Evolutionary conservation across 2,797 vertebrate genomes (phyloP), one percentile per base, ranked within the genome.

Genomic region (Holocentrus rufus): DNA sequence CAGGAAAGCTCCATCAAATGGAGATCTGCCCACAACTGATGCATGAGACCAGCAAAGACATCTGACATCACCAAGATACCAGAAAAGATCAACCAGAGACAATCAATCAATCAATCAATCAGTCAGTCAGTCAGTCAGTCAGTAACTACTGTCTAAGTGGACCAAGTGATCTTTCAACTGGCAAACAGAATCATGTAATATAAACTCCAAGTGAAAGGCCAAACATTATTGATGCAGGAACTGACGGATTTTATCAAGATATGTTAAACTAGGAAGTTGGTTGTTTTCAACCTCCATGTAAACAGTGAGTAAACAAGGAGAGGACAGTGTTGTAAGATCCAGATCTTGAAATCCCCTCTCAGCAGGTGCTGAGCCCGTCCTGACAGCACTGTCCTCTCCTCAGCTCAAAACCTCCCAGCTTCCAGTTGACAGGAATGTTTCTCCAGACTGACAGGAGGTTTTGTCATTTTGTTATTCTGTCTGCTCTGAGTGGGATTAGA

Each of bases 1-100:
- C 80, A 93, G 92, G 74, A 91, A 90, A 89, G 66, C 13, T 42
- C 85, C 85, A 42, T 30, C 74, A 30, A 59, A 54, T 4, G 77
- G 77, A 79, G 69, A 74, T 6, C 22, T 76, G 31, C 47, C 77
- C 7, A 8, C 20, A 7, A 44, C 14, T 3, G 47, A 86, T 5
- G 81, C 82, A 30, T 92, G 81, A 92, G 59, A 18, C 20, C 34
- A 47, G 18, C 61, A 66, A 39, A 23, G 1, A 25, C 49, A 64
- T 25, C 14, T 56, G 44, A 30, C 17, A 54, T 55, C 58, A 62
- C n/a, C 34, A 23, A 14, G 10, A 27, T 15, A 11, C 36, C 54
- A 15, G 14, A 2, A 22, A 7, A 59, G 36, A 68, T 36, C 18
- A 72, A 22, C 34, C 60, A 18, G 2, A 67, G 14, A 70, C 10